Base-by-base conservation (phyloP, 2,888 invertebrate species). In the Apamea sordens region DNA sequence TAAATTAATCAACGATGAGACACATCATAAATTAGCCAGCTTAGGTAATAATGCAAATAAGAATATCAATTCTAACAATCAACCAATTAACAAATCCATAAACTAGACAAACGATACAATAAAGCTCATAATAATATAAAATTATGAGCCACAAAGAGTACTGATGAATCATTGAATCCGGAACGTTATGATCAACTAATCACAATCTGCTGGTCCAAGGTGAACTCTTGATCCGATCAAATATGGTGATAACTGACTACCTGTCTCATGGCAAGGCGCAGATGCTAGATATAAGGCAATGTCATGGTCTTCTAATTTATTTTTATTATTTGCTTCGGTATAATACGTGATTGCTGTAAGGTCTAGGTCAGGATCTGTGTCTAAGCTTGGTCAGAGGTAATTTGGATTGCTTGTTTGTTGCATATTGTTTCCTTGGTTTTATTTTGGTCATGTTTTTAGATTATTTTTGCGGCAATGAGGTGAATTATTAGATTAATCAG, bases 191-290 rank as follows among this genome's bases (percentile, higher is more conserved):
- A 89, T 89, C 90, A 64, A 84, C 79, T 84, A 89, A 88, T 87
- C 81, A 86, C 75, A 84, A 83, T 81, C 79, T 63, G 61, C n/a
- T 71, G 76, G 18, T 69, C 81, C 89, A 90, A 90, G 89, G 89
- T 80, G 69, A 90, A 44, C 59, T 76, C 77, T 83, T 80, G 89
- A 84, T 90, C 86, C 83, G 89, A 89, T 88, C 89, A 86, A 89
- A 90, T 87, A 91, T 86, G 91, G 91, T 77, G 86, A 89, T 90
- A 90, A 74, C 84, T 36, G 71, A 67, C 80, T 78, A 89, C 91
- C 90, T 90, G 89, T 83, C 83, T 79, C 83, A 85, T 76, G 74
- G 79, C 89, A 89, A 89, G 90, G 90, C 84, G 85, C 73, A 69
- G 83, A 87, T 89, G 76, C 69, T 72, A 83, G 84, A 82, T 87